phyloP scores from a whole-genome alignment of 2,888 invertebrate genomes.

The Vanessa cardui region DNA sequence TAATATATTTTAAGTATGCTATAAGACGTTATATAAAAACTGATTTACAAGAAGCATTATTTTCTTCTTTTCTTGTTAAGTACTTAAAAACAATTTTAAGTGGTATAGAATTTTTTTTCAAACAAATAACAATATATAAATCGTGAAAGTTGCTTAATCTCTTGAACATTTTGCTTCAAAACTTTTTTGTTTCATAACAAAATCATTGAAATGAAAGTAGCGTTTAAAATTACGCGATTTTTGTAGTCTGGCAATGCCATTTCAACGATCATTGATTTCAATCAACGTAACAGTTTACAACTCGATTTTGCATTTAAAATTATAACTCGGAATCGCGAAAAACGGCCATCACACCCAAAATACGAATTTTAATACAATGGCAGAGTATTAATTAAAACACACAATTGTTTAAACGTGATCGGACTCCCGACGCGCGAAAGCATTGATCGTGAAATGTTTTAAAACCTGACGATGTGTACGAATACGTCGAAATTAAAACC shows the following conservation, averaged over 20 bases:
- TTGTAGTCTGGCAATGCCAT: not conserved
- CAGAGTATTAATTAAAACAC: slow-evolving; percentile 36
- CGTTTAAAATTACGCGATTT: not conserved
- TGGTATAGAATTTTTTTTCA: no score
- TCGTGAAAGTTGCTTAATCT: no score
- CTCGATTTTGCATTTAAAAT: slow-evolving; percentile 11
- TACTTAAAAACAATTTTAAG: no score
- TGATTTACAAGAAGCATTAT: no score
- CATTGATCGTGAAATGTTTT: slow-evolving; percentile 23
- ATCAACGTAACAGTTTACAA: slow-evolving; percentile 16
- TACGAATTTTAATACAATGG: slow-evolving; percentile 30
- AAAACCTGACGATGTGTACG: slow-evolving; percentile 14
- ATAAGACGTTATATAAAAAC: no score
- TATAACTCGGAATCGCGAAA: slow-evolving; percentile 14
- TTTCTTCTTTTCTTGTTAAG: no score
- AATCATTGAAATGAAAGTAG: not conserved
- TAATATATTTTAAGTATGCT: no score
- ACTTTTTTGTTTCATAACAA: not conserved
- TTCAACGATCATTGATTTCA: slow-evolving; percentile 20
- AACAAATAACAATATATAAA: no score
- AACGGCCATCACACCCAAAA: slow-evolving; percentile 10
- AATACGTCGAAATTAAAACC: slow-evolving; percentile 1
- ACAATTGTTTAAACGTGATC: slow-evolving; percentile 32
- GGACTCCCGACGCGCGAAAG: slow-evolving; percentile 15
- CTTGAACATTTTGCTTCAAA: not conserved